These are phyloP conservation scores for Caerostris darwini DNA, from an alignment of 1,140 invertebrate genomes.

Conservation along the genomic window DNA sequence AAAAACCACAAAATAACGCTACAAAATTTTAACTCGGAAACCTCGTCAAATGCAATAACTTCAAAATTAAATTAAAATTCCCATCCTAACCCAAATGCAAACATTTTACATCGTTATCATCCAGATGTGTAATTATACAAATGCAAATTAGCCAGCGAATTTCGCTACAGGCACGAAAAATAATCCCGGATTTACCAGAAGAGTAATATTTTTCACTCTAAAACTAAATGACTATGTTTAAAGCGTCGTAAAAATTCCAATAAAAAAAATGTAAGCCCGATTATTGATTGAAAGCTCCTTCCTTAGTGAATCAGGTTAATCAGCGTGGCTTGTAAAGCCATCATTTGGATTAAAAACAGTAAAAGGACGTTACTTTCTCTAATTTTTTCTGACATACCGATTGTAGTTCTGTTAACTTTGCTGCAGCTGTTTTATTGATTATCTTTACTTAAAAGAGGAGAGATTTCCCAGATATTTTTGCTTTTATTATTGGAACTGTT, in stretches of 20 bases:
- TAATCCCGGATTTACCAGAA: not conserved
- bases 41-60: not conserved
- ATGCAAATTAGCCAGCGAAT: constrained; percentile 35
- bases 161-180: not conserved
- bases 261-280: not conserved
- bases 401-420: not conserved
- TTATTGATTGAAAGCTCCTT: constrained; percentile 47
- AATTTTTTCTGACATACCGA: not conserved
- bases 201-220: constrained; percentile 29
- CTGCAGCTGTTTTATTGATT: not conserved
- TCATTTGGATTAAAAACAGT: constrained; percentile 61
- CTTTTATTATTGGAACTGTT: constrained; percentile 21
- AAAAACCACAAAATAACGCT: not conserved
- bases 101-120: constrained; percentile 20
- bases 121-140: not conserved
- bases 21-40: not conserved
- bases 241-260: not conserved
- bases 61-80: constrained; percentile 20
- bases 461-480: not conserved
- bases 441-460: constrained; percentile 24
- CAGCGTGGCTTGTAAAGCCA: constrained; percentile 43
- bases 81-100: not conserved
- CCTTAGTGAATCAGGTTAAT: constrained; percentile 48
- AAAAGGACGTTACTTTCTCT: not conserved
- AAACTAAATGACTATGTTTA: constrained; percentile 45